Evolutionary conservation across 1,140 invertebrate genomes (phyloP), one percentile per base, ranked within the genome.

Genomic region (Elymnias hypermnestra): DNA sequence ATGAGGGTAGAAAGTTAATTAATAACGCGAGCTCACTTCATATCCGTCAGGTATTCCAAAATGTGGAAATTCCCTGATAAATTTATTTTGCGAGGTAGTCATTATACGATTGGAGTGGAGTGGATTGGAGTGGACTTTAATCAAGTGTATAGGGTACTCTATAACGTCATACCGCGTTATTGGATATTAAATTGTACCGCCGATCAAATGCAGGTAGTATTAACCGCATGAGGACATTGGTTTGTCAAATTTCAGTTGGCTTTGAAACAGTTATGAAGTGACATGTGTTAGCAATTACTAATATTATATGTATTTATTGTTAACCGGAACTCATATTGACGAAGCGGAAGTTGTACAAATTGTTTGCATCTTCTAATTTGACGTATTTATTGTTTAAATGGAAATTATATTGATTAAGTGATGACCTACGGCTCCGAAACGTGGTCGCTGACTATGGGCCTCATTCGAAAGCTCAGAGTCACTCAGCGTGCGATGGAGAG

Each of bases 161-260:
- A 22, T 41, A 36, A 65, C 48, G 57, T 60, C 57, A 59, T 60
- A 40, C 53, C 54, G 31, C 45, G 48, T 59, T 62, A 65, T 67
- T 67, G 68, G 52, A 70, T 66, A 74, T 75, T 70, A 60, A 72
- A 72, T 67, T 70, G 61, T 64, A 62, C 61, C 40, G 54, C 52
- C 59, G 64, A 67, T 67, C 55, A 63, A 64, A 56, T 39, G 45
- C 26, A 42, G 42, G 47, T 53, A 42, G 31, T 36, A 25, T 23
- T 23, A 26, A 25, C 23, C 14, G 10, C 38, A 26, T 8, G n/a
- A 25, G 7, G 8, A 14, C 18, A 38, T 14, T n/a, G 35, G 43
- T 7, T 28, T 37, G 36, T 36, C 9, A 33, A 45, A 37, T 37
- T 25, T 25, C 23, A 3, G 23, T 28, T 28, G 23, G n/a, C 23